Evolutionary conservation across 2,888 invertebrate genomes (phyloP), one percentile per base, ranked within the genome.

Genomic region (Hylaea fasciaria): DNA sequence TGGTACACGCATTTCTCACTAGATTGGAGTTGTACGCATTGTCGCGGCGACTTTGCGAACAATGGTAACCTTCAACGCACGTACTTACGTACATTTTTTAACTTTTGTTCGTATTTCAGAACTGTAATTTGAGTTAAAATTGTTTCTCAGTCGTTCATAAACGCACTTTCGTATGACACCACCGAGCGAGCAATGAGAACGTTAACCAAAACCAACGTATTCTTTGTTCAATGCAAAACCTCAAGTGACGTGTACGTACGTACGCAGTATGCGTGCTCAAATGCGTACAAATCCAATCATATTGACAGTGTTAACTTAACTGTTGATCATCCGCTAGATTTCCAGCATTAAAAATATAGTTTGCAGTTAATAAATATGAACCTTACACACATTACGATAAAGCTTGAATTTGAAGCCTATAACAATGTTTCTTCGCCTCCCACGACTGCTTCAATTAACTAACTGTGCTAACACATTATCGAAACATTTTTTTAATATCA

Each of bases 251-350:
- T 4, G 7, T 32, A 10, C 32, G n/a, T 40, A 56, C 54, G 53
- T 28, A 55, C 11, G 41, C 22, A n/a, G n/a, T n/a, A 52, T 45
- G 32, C 54, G 41, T 14, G 45, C 46, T 49, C 45, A 35, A 35
- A 49, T 49, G 32, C 62, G 54, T 57, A 49, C 52, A 54, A 57
- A 29, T 51, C 58, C 47, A 14, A 62, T 49, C 53, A 4, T 48
- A 47, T 47, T 50, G 29, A 44, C n/a, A n/a, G 22, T 28, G 37
- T 16, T 41, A 32, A 52, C 53, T 64, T 1, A 37, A 37, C n/a
- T 0, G 5, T 50, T 39, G 51, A 49, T 55, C 43, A 66, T 59
- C 66, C 64, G 60, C 57, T 50, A 51, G 44, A 64, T 64, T 61
- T 59, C 48, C 61, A 58, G 41, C 32, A 40, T 40, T 40, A 4